Evolutionary conservation across 2,113 vertebrate genomes (phyloP), one percentile per base, ranked within the genome.

Genomic region (Callorhinus ursinus): DNA sequence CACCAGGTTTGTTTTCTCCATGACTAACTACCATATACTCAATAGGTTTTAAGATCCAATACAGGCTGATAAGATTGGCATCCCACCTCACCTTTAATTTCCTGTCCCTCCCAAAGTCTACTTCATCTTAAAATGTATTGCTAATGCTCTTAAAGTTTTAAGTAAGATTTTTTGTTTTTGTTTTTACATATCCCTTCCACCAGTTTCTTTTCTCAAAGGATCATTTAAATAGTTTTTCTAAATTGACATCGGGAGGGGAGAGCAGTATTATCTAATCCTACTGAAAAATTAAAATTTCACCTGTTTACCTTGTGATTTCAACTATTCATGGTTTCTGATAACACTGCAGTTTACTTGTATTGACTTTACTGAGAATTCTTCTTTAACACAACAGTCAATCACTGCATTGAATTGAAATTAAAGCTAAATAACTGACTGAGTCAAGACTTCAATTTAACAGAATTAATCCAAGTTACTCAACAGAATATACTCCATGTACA

Each of bases 241-340:
- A 95, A 88, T 2, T 86, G 63, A 33, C 18, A 59, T 21, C 84
- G 28, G 26, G 9, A 53, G 10, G 36, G 92, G n/a, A 96, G 14
- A 88, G 26, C 6, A 94, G 36, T 59, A 72, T 2, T 51, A 88
- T 28, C 39, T 74, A 97, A 63, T 72, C 18, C 83, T 69, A 90
- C 26, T 96, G 83, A 74, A 95, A 96, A 82, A 53, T 61, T n/a
- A 85, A 94, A 89, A 63, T 39, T 69, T 84, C 42, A 90, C 31
- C n/a, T 39, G 16, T 85, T 97, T 81, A 94, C 31, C 31, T 28
- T 96, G 14, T 88, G 74, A 94, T 53, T 87, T 85, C 61, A 93
- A 93, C 33, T 82, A 71, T 11, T n/a, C 49, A 22, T 24, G 5
- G 86, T 76, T 79, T 92, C 88, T 90, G 33, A 81, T 76, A 89